These are phyloP conservation scores for Porites divaricata DNA, from an alignment of 92 coral and sea anemone species.

Conservation along the genomic window DNA sequence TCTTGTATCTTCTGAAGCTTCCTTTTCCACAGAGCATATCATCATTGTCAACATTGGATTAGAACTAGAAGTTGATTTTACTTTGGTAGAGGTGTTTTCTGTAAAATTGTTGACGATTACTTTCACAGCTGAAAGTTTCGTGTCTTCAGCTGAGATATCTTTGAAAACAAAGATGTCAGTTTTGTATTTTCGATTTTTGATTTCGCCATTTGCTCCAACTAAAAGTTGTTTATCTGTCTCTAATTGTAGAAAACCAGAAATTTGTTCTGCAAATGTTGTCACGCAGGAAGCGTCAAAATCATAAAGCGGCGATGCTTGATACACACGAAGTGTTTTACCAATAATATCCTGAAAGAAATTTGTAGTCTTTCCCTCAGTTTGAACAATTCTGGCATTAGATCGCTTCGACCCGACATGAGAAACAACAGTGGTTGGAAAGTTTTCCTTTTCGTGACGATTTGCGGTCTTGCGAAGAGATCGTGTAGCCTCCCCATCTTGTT, in stretches of 20 bases:
- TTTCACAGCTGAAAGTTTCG: constrained; percentile 70
- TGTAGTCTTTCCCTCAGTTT: background rate
- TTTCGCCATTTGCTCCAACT: constrained; percentile 44
- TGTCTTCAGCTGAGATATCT: constrained; percentile 61
- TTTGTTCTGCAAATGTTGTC: constrained; percentile 60
- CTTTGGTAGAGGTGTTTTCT: background rate
- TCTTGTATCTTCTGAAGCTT: constrained; percentile 36
- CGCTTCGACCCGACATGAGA: constrained; percentile 15
- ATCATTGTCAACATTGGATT: constrained; percentile 61
- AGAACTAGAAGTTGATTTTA: background rate
- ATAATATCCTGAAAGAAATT: constrained; percentile 43
- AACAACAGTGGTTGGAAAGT: background rate
- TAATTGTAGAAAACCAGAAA: constrained; percentile 59
- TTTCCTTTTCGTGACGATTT: background rate
- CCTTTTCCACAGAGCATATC: constrained; percentile 76
- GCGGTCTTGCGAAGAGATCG: background rate
- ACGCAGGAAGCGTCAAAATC: constrained; percentile 64
- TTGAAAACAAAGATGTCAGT: constrained; percentile 57
- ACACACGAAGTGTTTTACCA: constrained; percentile 88
- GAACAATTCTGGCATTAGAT: constrained; percentile 22
- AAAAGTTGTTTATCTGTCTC: constrained; percentile 49
- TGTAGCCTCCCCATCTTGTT: background rate
- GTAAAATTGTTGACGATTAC: constrained; percentile 48
- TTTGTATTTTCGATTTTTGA: constrained; percentile 37
- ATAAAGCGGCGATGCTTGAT: constrained; percentile 85